Evolutionary conservation across 2,888 invertebrate species (phyloP), one percentile per base, ranked within the genome.

Genomic region (Caenorhabditis sp.): DNA sequence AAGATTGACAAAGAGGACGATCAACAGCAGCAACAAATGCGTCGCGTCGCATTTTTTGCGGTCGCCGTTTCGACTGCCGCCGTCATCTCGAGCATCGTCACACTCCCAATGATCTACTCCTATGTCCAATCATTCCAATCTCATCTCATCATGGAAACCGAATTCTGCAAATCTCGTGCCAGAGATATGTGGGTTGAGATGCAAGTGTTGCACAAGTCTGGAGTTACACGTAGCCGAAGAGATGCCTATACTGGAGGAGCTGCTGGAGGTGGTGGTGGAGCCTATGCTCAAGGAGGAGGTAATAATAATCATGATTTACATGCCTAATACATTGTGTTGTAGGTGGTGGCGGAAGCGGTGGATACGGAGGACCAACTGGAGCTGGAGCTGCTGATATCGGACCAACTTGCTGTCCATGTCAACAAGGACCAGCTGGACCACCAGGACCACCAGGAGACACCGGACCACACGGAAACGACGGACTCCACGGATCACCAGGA

Each of bases 161-260:
- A 86, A 72, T 86, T 84, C 81, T 86, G 86, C 79, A 86, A 84
- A 77, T 78, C 82, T 60, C 83, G 85, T 60, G 79, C 84, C 37
- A 83, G 84, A 62, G 86, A 86, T 77, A 86, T 86, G 86, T 86
- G 86, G 86, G 80, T 85, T 49, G 86, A 86, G 78, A 86, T 86
- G 86, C 85, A 86, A 69, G 83, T 85, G 26, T 83, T 86, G 27
- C 84, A 85, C 71, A 76, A 81, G 55, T 82, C 83, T 50, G 79
- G 79, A 62, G 70, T 76, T 37, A 66, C 73, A 26, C 68, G 79
- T 37, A 61, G 66, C 62, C 69, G 71, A 65, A 74, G 79, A 63
- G 69, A 74, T 54, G 69, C 72, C 65, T 80, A 81, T 57, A 71
- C 76, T 53, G 84, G 82, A 55, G 83, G 77, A 31, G 63, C 64